phyloP scores from a whole-genome alignment of 2,888 invertebrate genomes.

The Glomeris marginata region DNA sequence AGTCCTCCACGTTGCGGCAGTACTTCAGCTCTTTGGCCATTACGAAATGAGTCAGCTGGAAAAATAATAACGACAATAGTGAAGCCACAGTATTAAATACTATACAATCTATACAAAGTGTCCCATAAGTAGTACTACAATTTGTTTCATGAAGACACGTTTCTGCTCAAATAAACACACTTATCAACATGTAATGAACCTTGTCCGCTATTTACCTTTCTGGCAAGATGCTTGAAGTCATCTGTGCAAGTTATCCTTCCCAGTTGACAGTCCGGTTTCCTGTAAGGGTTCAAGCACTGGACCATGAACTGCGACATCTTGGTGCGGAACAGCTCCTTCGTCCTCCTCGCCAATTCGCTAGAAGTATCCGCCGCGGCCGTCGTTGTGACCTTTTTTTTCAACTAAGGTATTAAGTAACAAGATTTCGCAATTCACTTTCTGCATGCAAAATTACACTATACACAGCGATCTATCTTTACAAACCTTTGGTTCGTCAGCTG shows the following conservation, averaged over 20 bases:
- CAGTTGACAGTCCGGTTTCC: conserved; percentile 64
- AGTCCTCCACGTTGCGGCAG: conserved; percentile 66
- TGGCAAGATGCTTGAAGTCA: conserved; percentile 85
- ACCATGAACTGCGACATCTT: conserved; percentile 57
- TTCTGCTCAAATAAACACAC: too few species aligned
- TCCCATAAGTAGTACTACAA: too few species aligned
- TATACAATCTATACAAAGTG: too few species aligned
- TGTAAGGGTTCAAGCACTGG: conserved; percentile 70
- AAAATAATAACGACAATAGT: conserved; percentile 19
- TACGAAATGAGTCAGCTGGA: conserved; percentile 84
- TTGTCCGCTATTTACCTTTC: conserved; percentile 60
- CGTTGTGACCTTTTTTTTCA: conserved; percentile 27
- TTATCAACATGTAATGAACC: too few species aligned
- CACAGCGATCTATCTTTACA: background rate
- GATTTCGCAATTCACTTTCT: background rate
- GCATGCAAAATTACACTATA: background rate
- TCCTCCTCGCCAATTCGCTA: conserved; percentile 45
- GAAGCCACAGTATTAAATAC: too few species aligned
- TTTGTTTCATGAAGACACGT: too few species aligned
- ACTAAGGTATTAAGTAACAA: background rate
- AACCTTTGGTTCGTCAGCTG: conserved; percentile 23
- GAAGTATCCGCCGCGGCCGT: conserved; percentile 35
- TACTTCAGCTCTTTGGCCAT: conserved; percentile 90
- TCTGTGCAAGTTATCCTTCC: conserved; percentile 76
- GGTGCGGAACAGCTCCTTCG: conserved; percentile 74